Evolutionary conservation across 1,140 invertebrate genomes (phyloP), one percentile per base, ranked within the genome.

Genomic region (Tetramorium alpestre): DNA sequence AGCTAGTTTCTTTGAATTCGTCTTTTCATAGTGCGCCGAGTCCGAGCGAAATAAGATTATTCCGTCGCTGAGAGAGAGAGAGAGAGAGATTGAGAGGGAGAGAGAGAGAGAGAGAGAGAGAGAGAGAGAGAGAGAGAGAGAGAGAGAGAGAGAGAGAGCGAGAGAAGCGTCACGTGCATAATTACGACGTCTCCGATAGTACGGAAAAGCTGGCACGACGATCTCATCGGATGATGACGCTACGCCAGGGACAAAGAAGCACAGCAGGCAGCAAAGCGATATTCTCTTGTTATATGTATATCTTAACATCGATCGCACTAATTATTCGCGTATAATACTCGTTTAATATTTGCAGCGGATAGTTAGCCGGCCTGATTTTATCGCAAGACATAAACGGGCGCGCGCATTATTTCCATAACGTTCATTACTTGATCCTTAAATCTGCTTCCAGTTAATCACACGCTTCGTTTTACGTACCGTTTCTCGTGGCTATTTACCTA

Each of bases 301-400:
- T 58, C 41, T 58, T 41, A 33, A 44, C 13, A 22, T 47, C 41
- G 54, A 72, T 56, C 49, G 41, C 25, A 38, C 80, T 47, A 84
- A 84, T 84, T 84, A 73, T 75, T 84, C 33, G 28, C 44, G 11
- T 25, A 51, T 54, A 82, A 82, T 60, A 58, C 33, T 18, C 41
- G 69, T 41, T 62, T 60, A 84, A 84, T 75, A 84, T 75, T 41
- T 54, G 18, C 54, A 58, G 25, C 41, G 22, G 51, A 72, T n/a
- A 72, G 7, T 80, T 54, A 25, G 22, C 33, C 11, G 49, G 38
- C 6, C 28, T 44, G 54, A 62, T 62, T 60, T 73, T 60, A 73
- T 73, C n/a, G 54, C 41, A 38, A 60, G 69, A 84, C 41, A 38
- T 47, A 54, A 33, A 58, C 7, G 16, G 25, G n/a, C 38, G 10